phyloP scores from a whole-genome alignment of 92 coral and sea anemone genomes.

The Bergia puertoricense region DNA sequence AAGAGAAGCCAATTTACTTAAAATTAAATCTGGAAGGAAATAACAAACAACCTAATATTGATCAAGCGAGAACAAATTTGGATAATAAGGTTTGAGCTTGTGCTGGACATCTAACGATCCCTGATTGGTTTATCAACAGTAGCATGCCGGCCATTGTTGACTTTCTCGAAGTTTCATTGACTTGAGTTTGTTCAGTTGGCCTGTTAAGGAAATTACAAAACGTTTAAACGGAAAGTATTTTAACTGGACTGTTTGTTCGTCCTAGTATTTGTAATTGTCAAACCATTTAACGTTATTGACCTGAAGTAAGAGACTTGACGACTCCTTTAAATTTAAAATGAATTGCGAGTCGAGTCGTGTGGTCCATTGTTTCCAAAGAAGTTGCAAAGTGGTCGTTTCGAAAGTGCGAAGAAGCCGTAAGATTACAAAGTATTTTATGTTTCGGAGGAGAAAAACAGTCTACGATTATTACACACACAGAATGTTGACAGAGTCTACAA shows the following conservation, averaged over 20 bases:
- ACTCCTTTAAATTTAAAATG: neutral
- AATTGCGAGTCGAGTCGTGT: neutral
- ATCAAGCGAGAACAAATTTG: neutral
- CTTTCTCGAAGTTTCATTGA: neutral
- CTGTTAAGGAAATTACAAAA: neutral
- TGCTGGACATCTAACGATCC: neutral
- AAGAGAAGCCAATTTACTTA: neutral
- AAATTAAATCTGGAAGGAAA: neutral
- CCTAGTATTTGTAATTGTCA: neutral
- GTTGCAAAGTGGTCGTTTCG: neutral
- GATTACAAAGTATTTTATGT: neutral
- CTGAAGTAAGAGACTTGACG: neutral
- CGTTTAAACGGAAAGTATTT: no score
- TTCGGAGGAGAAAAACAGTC: neutral
- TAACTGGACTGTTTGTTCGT: neutral
- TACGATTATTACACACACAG: no score
- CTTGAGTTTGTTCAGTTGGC: neutral
- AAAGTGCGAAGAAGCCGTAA: neutral
- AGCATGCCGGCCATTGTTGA: neutral
- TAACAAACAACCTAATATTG: neutral
- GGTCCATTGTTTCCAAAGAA: neutral
- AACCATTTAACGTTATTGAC: neutral
- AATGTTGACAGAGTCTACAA: neutral
- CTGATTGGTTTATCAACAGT: neutral
- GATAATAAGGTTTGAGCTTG: neutral